Percentiles rank a stretch among this genome's conserved stretches.
phyloP scores from a whole-genome alignment of 2,888 invertebrate genomes.

The Apamea epomidion region DNA sequence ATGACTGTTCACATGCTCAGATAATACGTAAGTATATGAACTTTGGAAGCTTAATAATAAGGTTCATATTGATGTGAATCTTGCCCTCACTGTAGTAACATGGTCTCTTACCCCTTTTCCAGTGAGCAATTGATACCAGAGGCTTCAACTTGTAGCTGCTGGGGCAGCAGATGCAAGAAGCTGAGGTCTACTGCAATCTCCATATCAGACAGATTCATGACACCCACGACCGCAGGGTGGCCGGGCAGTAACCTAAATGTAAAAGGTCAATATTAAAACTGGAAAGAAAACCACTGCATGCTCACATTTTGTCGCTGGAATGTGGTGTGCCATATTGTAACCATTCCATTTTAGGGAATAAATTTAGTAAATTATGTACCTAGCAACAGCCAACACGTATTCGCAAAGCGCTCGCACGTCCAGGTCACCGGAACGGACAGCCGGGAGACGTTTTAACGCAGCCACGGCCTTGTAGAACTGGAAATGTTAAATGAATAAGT shows the following conservation, averaged over 20 bases:
- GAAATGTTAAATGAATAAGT: slow-evolving; percentile 13
- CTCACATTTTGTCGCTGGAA: background rate
- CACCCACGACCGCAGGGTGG: slow-evolving; percentile 80
- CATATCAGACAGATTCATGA: slow-evolving; percentile 84
- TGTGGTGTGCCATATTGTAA: background rate
- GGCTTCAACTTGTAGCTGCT: slow-evolving; percentile 75
- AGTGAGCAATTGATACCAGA: slow-evolving; percentile 78
- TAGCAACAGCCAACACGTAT: slow-evolving; percentile 80
- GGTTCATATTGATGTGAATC: background rate
- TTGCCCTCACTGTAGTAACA: background rate
- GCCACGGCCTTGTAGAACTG: slow-evolving; percentile 90
- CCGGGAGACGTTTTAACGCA: slow-evolving; percentile 79
- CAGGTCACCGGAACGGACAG: slow-evolving; percentile 80
- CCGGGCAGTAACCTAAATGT: slow-evolving; percentile 74
- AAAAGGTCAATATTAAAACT: background rate
- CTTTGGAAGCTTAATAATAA: background rate
- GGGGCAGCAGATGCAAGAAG: slow-evolving; percentile 73
- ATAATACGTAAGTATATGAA: background rate
- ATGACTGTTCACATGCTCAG: background rate
- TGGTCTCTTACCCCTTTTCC: slow-evolving; percentile 76
- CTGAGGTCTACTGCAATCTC: slow-evolving; percentile 80
- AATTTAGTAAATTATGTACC: slow-evolving; percentile 69
- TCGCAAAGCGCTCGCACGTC: slow-evolving; percentile 79
- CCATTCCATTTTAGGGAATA: background rate
- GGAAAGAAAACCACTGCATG: background rate